A percentile compares a stretch with the other conserved stretches of the same genome.
Conservation (phyloP, 92 coral and sea anemone species). For the Diadumene lineata region DNA sequence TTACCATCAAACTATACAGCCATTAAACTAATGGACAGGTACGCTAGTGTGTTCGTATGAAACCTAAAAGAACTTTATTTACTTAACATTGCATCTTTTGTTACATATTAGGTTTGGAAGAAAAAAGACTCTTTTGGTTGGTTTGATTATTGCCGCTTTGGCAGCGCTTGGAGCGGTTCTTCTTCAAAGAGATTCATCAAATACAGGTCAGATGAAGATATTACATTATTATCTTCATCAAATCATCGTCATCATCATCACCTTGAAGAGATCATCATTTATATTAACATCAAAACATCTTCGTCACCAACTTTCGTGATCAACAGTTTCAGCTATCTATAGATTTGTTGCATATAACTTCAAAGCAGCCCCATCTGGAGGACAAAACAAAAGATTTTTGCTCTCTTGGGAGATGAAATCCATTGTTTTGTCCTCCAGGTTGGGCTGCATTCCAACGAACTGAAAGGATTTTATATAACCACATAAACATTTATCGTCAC, state of each 20-base stretch:
- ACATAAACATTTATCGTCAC: background rate
- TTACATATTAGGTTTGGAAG: constrained; percentile 43
- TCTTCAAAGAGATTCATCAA: constrained; percentile 38
- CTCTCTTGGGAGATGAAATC: background rate
- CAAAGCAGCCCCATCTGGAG: too few species aligned
- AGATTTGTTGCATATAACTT: too few species aligned
- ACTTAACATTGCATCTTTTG: too few species aligned
- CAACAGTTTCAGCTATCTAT: too few species aligned
- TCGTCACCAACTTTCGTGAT: too few species aligned
- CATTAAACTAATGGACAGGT: constrained; percentile 28
- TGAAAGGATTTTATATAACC: background rate
- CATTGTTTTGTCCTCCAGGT: background rate
- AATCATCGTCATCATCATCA: too few species aligned
- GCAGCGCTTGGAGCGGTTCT: constrained; percentile 48
- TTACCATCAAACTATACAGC: constrained; percentile 50
- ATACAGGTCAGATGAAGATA: constrained; percentile 12
- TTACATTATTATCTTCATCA: too few species aligned
- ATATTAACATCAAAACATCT: too few species aligned
- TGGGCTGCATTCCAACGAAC: background rate
- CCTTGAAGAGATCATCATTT: too few species aligned
- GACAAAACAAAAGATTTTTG: background rate
- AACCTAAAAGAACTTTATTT: background rate
- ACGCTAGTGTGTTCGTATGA: background rate
- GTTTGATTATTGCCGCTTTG: constrained; percentile 25
- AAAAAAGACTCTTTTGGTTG: constrained; percentile 50